Base-by-base conservation (phyloP, 2,888 invertebrate genomes). In the Melitaea athalia region DNA sequence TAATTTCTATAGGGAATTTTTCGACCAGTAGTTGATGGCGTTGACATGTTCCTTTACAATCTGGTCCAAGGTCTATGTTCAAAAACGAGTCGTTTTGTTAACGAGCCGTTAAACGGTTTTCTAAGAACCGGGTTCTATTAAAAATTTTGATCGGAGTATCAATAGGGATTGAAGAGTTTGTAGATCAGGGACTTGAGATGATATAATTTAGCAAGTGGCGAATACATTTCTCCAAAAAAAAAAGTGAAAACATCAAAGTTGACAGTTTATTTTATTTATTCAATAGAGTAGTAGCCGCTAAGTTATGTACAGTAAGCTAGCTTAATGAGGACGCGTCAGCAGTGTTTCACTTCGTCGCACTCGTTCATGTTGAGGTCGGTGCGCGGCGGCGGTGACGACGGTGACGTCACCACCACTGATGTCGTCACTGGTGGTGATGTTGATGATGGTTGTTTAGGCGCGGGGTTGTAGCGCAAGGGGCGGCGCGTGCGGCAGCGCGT, bases 281-380 rank as follows among this genome's bases (percentile, higher is more conserved):
- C 5, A 38, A 24, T 24, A 24, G 24, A 24, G 1, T 24, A 5
- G 8, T 8, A 38, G 8, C 8, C 38, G 38, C 8, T 38, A 5
- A 7, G 38, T 7, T 8, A 38, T 7, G 4, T 38, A 38, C 38
- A 38, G 38, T 38, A 38, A 38, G 0, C 38, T 8, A 38, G 38
- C 5, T 8, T 38, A 38, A 8, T 38, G 8, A 38, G 8, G 17
- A 45, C 17, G 53, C 38, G 61, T 64, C 50, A 59, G 49, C 59
- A 11, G 7, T 31, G 31, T 17, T 42, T n/a, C 15, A 38, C 38
- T 14, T 57, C 59, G 67, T 72, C 69, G 74, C 75, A 75, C 75
- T 77, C 75, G 75, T 78, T 80, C 74, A 78, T 78, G 77, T 79
- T 79, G 73, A 76, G 77, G 76, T 78, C 78, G 67, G 73, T 76